These are phyloP conservation scores for Chrysochloris asiatica DNA, from an alignment of 2,113 vertebrate species.

Conservation along the genomic window DNA sequence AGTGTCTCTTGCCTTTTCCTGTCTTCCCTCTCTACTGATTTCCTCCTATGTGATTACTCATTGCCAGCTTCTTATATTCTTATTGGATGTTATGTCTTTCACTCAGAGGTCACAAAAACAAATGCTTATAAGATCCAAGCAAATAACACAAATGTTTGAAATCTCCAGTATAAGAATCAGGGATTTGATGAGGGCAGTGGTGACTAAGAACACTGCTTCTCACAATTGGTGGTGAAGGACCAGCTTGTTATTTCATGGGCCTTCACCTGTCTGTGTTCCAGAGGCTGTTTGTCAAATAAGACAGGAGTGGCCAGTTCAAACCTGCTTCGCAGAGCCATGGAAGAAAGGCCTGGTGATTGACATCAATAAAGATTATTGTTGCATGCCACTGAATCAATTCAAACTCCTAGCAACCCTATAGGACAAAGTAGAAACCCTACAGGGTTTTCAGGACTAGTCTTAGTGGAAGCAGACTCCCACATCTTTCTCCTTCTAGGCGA, in stretches of 20 bases:
- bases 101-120: neutral
- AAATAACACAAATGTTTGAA: neutral
- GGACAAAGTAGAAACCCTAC: neutral
- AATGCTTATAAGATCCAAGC: neutral
- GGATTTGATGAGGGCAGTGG: neutral
- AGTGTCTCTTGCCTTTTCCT: neutral
- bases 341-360: neutral
- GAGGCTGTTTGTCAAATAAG: neutral
- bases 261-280: neutral
- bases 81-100: neutral
- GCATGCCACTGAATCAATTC: neutral
- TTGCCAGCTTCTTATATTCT: neutral
- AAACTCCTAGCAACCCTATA: neutral
- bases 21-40: neutral
- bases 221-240: too few relatives aligned
- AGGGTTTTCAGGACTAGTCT: neutral
- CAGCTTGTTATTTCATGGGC: neutral
- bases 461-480: neutral
- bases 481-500: neutral
- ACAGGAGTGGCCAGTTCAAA: neutral
- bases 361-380: neutral
- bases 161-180: neutral
- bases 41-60: neutral
- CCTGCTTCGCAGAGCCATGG: neutral
- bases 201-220: neutral